A percentile compares a stretch with the other conserved stretches of the same genome.
Evolutionary conservation across 2,888 invertebrate genomes (phyloP).

Genomic region (Catocala nupta): DNA sequence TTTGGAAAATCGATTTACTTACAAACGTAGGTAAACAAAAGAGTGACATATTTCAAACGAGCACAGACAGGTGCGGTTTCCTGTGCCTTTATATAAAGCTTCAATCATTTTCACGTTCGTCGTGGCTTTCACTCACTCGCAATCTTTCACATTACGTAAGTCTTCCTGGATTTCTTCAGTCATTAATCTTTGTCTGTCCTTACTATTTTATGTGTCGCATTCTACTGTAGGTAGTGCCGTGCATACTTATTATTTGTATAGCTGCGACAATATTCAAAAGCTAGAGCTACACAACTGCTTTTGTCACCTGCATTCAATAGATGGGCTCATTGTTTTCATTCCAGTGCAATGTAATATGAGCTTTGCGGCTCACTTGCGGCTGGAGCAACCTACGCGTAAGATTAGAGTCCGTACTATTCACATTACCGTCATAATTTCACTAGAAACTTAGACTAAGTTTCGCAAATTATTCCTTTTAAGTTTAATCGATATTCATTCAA

Average conservation of each 20-base stretch:
- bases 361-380: constrained; percentile 66
- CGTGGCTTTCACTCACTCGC: constrained; percentile 34
- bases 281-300: constrained; percentile 50
- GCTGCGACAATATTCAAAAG: constrained; percentile 44
- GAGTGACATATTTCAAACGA: constrained; percentile 8
- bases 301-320: constrained; percentile 68
- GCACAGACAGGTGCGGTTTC: constrained; percentile 9
- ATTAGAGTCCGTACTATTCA: constrained; percentile 45
- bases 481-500: background rate
- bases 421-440: constrained; percentile 39
- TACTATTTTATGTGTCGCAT: constrained; percentile 34
- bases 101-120: constrained; percentile 42
- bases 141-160: constrained; percentile 43
- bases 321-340: constrained; percentile 75
- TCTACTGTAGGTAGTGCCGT: constrained; percentile 24
- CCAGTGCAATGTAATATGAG: constrained; percentile 69
- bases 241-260: constrained; percentile 47
- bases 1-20: background rate
- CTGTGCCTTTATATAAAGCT: constrained; percentile 23
- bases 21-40: background rate
- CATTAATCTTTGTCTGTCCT: constrained; percentile 42
- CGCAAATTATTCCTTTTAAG: background rate
- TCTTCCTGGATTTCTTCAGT: constrained; percentile 42
- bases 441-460: no score
- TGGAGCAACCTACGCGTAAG: constrained; percentile 54